A percentile compares a stretch with the other conserved stretches of the same genome.
Conservation (phyloP, 2,797 vertebrate species). For the Tinamus major region DNA sequence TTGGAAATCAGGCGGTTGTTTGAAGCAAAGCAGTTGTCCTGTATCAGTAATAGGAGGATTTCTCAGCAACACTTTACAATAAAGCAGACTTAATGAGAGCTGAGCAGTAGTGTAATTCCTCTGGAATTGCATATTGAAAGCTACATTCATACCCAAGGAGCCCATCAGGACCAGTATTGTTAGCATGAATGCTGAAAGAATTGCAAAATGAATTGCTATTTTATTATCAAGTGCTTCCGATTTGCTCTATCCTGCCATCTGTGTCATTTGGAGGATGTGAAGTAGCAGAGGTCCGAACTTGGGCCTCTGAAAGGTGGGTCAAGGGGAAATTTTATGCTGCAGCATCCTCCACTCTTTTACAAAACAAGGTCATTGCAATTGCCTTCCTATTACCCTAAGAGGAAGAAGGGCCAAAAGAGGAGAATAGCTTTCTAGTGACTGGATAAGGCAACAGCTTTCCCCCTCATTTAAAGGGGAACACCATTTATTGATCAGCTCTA, state of each 20-base stretch:
- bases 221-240: conserved; percentile 81
- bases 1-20: conserved; percentile 78
- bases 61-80: conserved; percentile 82
- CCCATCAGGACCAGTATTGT: conserved; percentile 84
- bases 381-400: fast-evolving
- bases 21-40: conserved; percentile 81
- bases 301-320: conserved; percentile 46
- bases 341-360: conserved; percentile 43
- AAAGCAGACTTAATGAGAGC: conserved; percentile 83
- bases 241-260: conserved; percentile 81
- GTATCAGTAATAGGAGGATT: conserved; percentile 76
- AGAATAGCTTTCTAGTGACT: background rate
- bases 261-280: conserved; percentile 72
- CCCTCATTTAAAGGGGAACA: background rate
- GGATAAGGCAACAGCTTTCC: background rate
- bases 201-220: conserved; percentile 80
- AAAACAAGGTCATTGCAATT: background rate
- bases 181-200: conserved; percentile 82
- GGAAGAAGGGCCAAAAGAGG: background rate
- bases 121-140: conserved; percentile 83
- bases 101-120: conserved; percentile 74
- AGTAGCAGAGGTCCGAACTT: conserved; percentile 71
- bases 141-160: conserved; percentile 80
- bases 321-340: conserved; percentile 27
- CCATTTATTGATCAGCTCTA: background rate